A percentile compares a stretch with the other conserved stretches of the same genome.
Evolutionary conservation across 2,888 invertebrate species (phyloP).

Genomic region (Agonopterix subpropinquella): DNA sequence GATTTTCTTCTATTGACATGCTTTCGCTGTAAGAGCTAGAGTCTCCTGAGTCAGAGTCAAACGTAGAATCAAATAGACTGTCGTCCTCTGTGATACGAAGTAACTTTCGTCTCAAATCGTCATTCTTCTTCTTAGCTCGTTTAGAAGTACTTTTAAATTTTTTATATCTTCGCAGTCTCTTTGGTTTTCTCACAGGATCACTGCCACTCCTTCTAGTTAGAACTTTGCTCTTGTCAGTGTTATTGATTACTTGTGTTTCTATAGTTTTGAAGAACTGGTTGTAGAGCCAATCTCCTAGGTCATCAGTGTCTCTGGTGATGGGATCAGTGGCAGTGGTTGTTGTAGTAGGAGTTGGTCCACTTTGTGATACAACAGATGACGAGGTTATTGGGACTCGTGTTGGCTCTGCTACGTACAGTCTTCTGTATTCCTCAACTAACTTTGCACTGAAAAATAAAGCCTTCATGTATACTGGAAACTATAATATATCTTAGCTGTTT

Average conservation of each 20-base stretch:
- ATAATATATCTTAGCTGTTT: too few relatives aligned
- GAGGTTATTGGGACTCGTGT: constrained; percentile 16
- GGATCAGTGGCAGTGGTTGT: constrained; percentile 16
- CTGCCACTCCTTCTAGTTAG: constrained; percentile 36
- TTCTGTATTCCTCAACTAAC: constrained; percentile 37
- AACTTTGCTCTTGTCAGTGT: constrained; percentile 26
- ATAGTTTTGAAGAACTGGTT: constrained; percentile 67
- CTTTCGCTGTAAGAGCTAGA: constrained; percentile 22
- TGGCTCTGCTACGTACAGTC: constrained; percentile 28
- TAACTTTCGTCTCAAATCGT: constrained; percentile 38
- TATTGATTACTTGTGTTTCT: constrained; percentile 59
- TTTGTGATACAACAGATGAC: not conserved
- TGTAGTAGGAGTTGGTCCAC: constrained; percentile 18
- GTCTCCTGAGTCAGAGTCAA: constrained; percentile 19
- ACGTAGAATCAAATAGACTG: constrained; percentile 48
- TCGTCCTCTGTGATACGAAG: constrained; percentile 56
- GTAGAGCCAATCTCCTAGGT: constrained; percentile 63
- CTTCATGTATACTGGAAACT: too few relatives aligned
- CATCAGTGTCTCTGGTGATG: constrained; percentile 47
- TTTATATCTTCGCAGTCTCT: constrained; percentile 21
- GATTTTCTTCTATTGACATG: constrained; percentile 14
- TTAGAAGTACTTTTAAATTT: constrained; percentile 18
- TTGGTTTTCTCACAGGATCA: constrained; percentile 4
- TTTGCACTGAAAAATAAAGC: constrained; percentile 39
- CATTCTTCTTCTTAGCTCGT: constrained; percentile 27